Base-by-base conservation (phyloP, 2,113 vertebrate genomes). In the Lepisosteus oculatus region DNA sequence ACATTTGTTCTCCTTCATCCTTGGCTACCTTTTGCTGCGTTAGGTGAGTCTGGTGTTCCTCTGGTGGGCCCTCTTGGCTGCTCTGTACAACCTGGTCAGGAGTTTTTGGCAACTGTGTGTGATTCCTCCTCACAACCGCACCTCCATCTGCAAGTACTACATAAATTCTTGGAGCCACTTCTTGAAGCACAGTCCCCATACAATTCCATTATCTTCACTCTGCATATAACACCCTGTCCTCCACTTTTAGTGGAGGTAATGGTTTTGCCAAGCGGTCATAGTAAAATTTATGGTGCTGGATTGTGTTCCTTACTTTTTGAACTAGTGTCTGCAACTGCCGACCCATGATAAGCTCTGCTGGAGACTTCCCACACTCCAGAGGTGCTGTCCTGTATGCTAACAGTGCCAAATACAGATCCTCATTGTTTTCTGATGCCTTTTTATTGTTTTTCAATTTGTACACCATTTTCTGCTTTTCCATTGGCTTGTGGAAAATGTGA, bases 351-450 rank as follows among this genome's bases (percentile, higher is more conserved):
- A 72, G n/a, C 55, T 66, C 71, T 56, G 47, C 71, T 15, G 71
- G 71, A 45, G 71, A 72, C n/a, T 57, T 7, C 8, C 43, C 6
- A 8, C 54, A 72, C 51, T 55, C 71, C 8, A 66, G 42, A 45
- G 71, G 71, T 72, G 70, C 64, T 69, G 61, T 61, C 72, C 54
- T 55, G 55, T 76, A 76, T 44, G 51, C 65, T 17, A 76, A 61
- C n/a, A 76, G 61, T 47, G 61, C 61, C 44, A 76, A 61, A 44
- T 65, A 76, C 54, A 56, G 47, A 51, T 51, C 47, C 47, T 51
- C 47, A 4, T 8, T 8, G 4, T 51, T 51, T 8, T 51, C 47
- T 51, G 47, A 51, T 4, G 47, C 4, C 47, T 51, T 51, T 51
- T 51, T 51, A 6, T 51, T 51, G 4, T 51, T 51, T 51, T 8